Conservation (phyloP, 2,888 invertebrate genomes). For the Cephus sareptanus region DNA sequence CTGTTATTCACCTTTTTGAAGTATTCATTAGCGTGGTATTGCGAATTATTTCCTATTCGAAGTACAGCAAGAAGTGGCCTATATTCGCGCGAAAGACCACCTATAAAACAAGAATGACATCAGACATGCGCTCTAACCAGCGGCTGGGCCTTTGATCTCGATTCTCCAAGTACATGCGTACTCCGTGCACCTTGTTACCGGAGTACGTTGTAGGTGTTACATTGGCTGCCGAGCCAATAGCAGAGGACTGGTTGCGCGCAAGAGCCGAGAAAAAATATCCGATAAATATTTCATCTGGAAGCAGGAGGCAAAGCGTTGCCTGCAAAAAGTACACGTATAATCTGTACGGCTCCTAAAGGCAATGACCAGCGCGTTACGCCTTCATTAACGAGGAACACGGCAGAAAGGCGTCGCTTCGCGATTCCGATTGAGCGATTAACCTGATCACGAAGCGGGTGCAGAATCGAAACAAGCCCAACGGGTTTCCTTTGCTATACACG, state of each 20-base stretch:
- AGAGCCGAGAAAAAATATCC: neutral
- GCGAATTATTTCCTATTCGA: slow-evolving; percentile 22
- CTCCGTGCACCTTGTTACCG: neutral
- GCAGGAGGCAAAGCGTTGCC: neutral
- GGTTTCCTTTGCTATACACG: neutral
- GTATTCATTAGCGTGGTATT: neutral
- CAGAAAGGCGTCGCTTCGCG: neutral
- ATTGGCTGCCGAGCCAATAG: neutral
- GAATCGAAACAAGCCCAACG: neutral
- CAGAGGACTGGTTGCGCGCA: neutral
- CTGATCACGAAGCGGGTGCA: neutral
- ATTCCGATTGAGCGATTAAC: neutral
- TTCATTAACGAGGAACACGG: neutral
- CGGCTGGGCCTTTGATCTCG: slow-evolving; percentile 35
- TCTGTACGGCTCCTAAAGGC: neutral
- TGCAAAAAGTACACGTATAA: neutral
- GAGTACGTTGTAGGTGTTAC: neutral
- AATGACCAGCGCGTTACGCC: neutral
- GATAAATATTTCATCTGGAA: neutral
- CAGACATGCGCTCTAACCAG: slow-evolving; percentile 22
- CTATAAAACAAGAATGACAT: slow-evolving; percentile 31
- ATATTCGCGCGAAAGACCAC: slow-evolving; percentile 21
- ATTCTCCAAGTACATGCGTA: slow-evolving; percentile 21
- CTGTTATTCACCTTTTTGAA: neutral
- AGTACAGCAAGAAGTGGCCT: slow-evolving; percentile 23